Evolutionary conservation across 2,113 vertebrate genomes (phyloP).

Genomic region (Dasypus novemcinctus): DNA sequence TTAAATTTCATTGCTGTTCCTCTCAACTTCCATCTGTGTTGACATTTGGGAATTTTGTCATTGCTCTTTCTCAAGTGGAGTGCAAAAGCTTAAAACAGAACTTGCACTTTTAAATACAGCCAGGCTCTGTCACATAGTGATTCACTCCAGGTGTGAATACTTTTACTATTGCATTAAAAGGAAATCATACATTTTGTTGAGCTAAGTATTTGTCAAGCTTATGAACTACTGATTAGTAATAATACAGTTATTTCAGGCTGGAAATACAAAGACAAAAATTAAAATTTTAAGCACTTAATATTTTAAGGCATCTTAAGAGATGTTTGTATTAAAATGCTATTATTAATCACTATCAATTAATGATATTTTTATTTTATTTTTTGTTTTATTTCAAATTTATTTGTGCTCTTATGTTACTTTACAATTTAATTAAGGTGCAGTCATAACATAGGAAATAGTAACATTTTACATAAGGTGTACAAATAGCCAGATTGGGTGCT

Average conservation of each 20-base stretch:
- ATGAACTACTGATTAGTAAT: not conserved
- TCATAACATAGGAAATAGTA: not conserved
- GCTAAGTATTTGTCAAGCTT: constrained; percentile 37
- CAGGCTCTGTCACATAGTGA: not conserved
- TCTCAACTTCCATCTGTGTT: constrained; percentile 72
- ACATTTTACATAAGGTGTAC: not conserved
- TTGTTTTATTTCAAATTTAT: too few relatives aligned
- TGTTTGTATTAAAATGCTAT: not conserved
- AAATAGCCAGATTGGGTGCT: not conserved
- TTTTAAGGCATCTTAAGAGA: not conserved
- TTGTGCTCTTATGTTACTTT: not conserved
- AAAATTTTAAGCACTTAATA: constrained; percentile 35
- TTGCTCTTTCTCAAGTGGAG: constrained; percentile 69
- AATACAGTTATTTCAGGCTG: not conserved
- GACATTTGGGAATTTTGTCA: constrained; percentile 62
- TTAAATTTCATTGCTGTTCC: constrained; percentile 69
- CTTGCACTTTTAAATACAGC: constrained; percentile 49
- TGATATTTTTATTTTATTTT: not conserved
- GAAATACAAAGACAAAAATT: constrained; percentile 34
- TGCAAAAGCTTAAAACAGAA: constrained; percentile 63
- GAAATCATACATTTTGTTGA: not conserved
- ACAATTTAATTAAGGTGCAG: not conserved
- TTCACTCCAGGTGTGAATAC: not conserved
- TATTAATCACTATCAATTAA: not conserved
- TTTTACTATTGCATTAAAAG: constrained; percentile 35